Evolutionary conservation across 2,797 vertebrate species (phyloP).

Genomic region (Rhinoraja longicauda): DNA sequence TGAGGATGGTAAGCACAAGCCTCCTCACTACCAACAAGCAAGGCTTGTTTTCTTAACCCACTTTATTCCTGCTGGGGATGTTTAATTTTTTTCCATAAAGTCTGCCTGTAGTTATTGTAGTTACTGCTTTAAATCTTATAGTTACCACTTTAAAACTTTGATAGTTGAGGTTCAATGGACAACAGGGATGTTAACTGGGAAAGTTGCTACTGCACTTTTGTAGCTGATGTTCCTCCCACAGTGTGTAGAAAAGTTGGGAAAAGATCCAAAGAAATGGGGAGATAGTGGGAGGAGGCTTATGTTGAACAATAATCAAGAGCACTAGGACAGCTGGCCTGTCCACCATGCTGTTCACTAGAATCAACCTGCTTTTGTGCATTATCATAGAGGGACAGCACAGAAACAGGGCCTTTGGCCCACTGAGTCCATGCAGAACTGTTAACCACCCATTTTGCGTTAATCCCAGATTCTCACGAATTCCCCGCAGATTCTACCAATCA

Average conservation of each 20-base stretch:
- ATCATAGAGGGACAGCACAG: no score
- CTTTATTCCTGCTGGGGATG: background rate
- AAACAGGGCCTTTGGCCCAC: no score
- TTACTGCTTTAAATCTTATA: background rate
- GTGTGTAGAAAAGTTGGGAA: background rate
- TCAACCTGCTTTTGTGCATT: no score
- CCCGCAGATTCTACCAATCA: no score
- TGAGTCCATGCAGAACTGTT: no score
- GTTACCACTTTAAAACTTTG: background rate
- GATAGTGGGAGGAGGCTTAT: background rate
- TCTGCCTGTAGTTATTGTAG: background rate
- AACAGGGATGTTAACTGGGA: background rate
- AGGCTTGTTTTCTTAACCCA: background rate
- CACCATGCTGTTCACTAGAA: background rate
- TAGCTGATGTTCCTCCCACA: background rate
- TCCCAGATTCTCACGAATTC: no score
- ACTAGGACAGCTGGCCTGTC: background rate
- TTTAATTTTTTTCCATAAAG: background rate
- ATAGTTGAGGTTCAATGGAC: background rate
- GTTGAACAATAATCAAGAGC: background rate
- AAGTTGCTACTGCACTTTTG: background rate
- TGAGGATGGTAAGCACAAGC: background rate
- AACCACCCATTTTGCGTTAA: no score
- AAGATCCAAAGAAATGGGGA: background rate
- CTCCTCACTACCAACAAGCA: no score